Evolutionary conservation across 2,113 vertebrate species (phyloP).

Genomic region (Paradoxurus hermaphroditus): DNA sequence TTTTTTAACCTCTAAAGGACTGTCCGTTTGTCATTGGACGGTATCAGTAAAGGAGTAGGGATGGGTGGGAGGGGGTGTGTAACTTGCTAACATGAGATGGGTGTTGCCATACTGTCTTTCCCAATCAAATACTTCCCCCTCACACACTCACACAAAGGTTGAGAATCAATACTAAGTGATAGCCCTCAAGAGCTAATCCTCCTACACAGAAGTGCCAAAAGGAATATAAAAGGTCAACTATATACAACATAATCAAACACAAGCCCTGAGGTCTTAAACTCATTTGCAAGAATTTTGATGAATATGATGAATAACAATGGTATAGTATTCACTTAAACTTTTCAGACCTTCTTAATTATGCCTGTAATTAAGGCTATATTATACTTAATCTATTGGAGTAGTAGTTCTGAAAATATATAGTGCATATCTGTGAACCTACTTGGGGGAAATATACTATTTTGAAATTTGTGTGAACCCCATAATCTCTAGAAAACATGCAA

Average conservation of each 20-base stretch:
- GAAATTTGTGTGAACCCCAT: neutral
- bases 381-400: neutral
- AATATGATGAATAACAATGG: neutral
- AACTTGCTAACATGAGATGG: neutral
- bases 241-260: neutral
- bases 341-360: neutral
- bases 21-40: neutral
- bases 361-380: neutral
- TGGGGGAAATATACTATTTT: neutral
- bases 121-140: neutral
- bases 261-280: neutral
- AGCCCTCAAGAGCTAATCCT: constrained; percentile 6
- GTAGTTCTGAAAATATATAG: neutral
- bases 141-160: rapidly evolving
- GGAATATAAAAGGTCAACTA: neutral
- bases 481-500: neutral
- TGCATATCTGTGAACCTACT: neutral
- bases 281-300: neutral
- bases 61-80: neutral
- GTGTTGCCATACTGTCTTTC: neutral
- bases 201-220: neutral
- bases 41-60: neutral
- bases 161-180: neutral
- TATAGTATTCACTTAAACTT: neutral
- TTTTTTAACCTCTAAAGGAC: neutral